A percentile compares a stretch with the other conserved stretches of the same genome.
Evolutionary conservation across 2,113 vertebrate species (phyloP).

Genomic region (Sinocyclocheilus anshuiensis): DNA sequence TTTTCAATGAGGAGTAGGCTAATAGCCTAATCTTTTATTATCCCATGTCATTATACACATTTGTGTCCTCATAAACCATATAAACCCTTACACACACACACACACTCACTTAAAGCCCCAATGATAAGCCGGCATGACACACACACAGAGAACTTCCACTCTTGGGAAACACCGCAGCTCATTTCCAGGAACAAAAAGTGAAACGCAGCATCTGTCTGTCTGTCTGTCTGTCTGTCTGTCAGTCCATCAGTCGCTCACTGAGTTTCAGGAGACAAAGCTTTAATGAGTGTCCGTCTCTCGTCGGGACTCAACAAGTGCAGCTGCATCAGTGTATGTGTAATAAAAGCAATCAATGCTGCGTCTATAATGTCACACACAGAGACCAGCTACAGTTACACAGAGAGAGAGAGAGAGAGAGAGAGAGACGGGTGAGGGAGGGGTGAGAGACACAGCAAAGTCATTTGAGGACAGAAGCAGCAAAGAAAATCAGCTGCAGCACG

Average conservation of each 20-base stretch:
- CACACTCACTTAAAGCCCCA: neutral
- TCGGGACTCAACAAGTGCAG: neutral
- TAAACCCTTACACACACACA: neutral
- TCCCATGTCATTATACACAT: too few species aligned
- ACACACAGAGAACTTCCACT: conserved; percentile 67
- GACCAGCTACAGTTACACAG: conserved; percentile 40
- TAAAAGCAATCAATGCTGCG: neutral
- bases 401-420: conserved; percentile 29
- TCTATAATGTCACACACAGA: conserved; percentile 12
- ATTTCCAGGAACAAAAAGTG: conserved; percentile 80
- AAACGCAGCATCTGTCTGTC: conserved; percentile 34
- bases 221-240: neutral
- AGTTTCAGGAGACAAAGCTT: neutral
- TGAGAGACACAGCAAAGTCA: conserved; percentile 75
- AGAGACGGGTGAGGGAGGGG: conserved; percentile 63
- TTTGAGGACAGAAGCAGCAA: conserved; percentile 73
- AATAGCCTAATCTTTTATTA: too few species aligned
- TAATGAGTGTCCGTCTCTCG: neutral
- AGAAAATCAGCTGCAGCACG: conserved; percentile 68
- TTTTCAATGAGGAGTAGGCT: too few species aligned
- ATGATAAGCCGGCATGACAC: neutral
- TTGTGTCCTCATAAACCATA: neutral
- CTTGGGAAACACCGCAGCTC: conserved; percentile 74
- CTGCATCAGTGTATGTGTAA: neutral
- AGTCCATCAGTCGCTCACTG: neutral